Evolutionary conservation across 2,113 vertebrate species (phyloP).

Genomic region (Nannospalax galili): DNA sequence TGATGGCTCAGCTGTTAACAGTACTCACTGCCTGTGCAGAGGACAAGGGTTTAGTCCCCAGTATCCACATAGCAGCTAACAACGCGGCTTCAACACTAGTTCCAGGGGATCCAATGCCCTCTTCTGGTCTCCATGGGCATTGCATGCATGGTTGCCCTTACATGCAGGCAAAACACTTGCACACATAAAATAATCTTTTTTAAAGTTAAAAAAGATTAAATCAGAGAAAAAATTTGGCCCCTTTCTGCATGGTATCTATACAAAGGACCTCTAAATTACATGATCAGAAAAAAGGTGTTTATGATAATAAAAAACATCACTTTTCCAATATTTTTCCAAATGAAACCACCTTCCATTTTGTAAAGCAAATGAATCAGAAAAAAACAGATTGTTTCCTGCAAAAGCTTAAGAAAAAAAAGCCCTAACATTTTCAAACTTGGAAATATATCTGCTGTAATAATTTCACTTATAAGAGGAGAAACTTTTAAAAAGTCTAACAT

Average conservation of each 20-base stretch:
- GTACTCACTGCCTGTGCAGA: too few species aligned
- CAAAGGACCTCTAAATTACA: neutral
- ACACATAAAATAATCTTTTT: too few species aligned
- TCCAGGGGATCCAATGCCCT: too few species aligned
- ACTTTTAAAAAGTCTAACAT: neutral
- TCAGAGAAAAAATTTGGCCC: neutral
- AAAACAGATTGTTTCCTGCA: slow-evolving; percentile 1
- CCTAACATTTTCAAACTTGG: slow-evolving; percentile 29
- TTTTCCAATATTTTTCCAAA: slow-evolving; percentile 46
- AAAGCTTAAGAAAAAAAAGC: neutral
- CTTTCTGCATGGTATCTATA: neutral
- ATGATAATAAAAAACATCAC: neutral
- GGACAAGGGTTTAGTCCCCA: too few species aligned
- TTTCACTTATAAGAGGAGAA: slow-evolving; percentile 29
- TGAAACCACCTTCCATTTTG: neutral
- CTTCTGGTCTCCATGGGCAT: too few species aligned
- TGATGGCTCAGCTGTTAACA: too few species aligned
- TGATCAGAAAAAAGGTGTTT: neutral
- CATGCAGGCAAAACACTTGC: too few species aligned
- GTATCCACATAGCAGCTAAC: too few species aligned
- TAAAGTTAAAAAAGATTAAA: too few species aligned
- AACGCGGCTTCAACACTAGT: too few species aligned
- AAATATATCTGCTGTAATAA: slow-evolving; percentile 17
- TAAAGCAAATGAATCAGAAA: slow-evolving; percentile 12
- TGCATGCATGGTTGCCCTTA: too few species aligned